phyloP scores from a whole-genome alignment of 2,113 vertebrate genomes.

The Centropristis striata region DNA sequence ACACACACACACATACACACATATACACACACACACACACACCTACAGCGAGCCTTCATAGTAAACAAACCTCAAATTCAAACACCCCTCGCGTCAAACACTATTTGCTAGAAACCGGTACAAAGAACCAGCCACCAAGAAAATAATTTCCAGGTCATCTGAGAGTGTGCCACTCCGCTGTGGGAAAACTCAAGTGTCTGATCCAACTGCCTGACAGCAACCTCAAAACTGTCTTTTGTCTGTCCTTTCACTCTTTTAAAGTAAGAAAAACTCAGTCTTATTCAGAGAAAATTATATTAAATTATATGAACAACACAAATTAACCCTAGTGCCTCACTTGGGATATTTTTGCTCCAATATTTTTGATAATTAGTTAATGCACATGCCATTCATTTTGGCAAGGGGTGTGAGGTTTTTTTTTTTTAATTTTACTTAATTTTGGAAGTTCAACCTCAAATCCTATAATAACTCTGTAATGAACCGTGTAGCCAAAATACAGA shows the following conservation, averaged over 20 bases:
- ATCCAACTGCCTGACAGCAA: background rate
- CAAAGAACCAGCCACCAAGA: conserved; percentile 39
- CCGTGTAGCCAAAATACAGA: too few species aligned
- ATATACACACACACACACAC: conserved; percentile 13
- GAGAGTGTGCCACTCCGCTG: conserved; percentile 35
- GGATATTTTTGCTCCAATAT: too few species aligned
- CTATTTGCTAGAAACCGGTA: conserved; percentile 38
- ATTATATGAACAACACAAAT: background rate
- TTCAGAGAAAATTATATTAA: background rate
- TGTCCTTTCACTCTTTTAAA: background rate
- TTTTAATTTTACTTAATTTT: too few species aligned
- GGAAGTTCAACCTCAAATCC: too few species aligned
- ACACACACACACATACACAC: conserved; percentile 5
- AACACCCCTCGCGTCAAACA: conserved; percentile 51
- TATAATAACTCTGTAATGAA: too few species aligned
- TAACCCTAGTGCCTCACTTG: too few species aligned
- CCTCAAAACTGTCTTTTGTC: background rate
- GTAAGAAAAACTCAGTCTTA: background rate
- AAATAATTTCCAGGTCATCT: conserved; percentile 58
- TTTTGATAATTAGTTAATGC: too few species aligned
- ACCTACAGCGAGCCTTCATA: background rate
- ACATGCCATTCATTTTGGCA: too few species aligned
- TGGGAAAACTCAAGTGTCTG: conserved; percentile 13
- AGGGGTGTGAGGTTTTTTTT: too few species aligned
- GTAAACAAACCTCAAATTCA: conserved; percentile 33